Conservation (phyloP, 1,140 invertebrate genomes). For the Drosophila sproati region DNA sequence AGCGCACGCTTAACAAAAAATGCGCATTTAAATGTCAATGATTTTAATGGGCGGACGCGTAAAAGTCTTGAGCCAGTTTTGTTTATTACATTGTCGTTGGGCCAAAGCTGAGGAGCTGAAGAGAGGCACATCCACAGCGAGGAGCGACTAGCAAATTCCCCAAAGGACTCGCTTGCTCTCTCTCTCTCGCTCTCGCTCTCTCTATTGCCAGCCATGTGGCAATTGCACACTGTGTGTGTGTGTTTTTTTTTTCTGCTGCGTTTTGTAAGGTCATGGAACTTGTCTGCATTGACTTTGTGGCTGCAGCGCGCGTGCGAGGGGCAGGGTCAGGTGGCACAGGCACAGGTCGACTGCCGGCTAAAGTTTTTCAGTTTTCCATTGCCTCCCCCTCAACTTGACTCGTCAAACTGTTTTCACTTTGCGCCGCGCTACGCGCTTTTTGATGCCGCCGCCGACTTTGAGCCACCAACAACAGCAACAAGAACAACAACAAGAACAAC, state of each 20-base stretch:
- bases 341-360: constrained; percentile 32
- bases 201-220: neutral
- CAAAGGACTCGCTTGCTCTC: constrained; percentile 3
- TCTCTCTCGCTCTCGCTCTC: neutral
- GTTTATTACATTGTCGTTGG: constrained; percentile 65
- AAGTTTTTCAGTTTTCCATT: constrained; percentile 65
- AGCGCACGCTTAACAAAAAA: constrained; percentile 21
- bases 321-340: neutral
- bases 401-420: constrained; percentile 81
- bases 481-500: constrained; percentile 36
- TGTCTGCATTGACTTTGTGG: constrained; percentile 77
- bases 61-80: constrained; percentile 82
- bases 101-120: constrained; percentile 25
- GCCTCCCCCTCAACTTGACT: constrained; percentile 27
- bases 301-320: constrained; percentile 1
- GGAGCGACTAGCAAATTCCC: neutral
- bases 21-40: constrained; percentile 79
- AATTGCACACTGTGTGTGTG: constrained; percentile 21
- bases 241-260: constrained; percentile 63
- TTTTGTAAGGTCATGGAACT: constrained; percentile 84
- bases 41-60: constrained; percentile 81
- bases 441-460: constrained; percentile 64
- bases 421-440: constrained; percentile 80
- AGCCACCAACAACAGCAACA: constrained; percentile 26
- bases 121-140: constrained; percentile 19